Evolutionary conservation across 2,888 invertebrate species (phyloP), one percentile per base, ranked within the genome.

Genomic region (Diplazon laetatorius): DNA sequence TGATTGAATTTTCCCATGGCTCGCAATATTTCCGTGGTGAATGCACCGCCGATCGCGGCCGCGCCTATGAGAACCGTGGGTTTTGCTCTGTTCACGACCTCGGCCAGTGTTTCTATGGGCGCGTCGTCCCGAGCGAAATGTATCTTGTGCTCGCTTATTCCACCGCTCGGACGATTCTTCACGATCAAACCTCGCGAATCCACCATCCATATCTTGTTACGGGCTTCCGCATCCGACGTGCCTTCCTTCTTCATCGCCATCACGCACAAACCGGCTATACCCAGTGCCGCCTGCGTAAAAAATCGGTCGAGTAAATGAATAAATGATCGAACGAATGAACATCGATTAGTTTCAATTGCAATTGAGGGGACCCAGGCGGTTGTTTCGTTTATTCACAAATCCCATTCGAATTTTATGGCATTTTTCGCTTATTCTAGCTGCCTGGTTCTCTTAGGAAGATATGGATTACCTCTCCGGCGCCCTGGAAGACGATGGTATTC

Each of bases 181-280:
- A 98, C 97, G 88, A 99, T 95, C 18, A 99, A 93, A 0, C 99
- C 99, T 88, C 96, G 96, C 22, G 98, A 98, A 92, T 99, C 99
- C 59, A 99, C 96, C 95, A 99, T 94, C 96, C 96, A 99, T 87
- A 99, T 97, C 87, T 95, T 95, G 1, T 91, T 91, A 75, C 94
- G 93, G 0, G 99, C 99, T 5, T 96, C 96, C 30, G 93, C 93
- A 20, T 95, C 94, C 0, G 93, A 88, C 0, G 94, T 92, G 2
- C 99, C 98, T 89, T 98, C 98, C 39, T 94, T 94, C 86, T 93
- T 92, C 98, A 99, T 98, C 5, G 98, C 98, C 95, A 97, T 96
- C 12, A 96, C 95, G 87, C 98, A 95, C 71, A 99, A 93, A 85
- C 94, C 94, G 0, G 99, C 99, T 87, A 99, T 99, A 78, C 99